These are phyloP conservation scores for Diceros bicornis DNA, from an alignment of 2,797 vertebrate genomes.

Conservation along the genomic window DNA sequence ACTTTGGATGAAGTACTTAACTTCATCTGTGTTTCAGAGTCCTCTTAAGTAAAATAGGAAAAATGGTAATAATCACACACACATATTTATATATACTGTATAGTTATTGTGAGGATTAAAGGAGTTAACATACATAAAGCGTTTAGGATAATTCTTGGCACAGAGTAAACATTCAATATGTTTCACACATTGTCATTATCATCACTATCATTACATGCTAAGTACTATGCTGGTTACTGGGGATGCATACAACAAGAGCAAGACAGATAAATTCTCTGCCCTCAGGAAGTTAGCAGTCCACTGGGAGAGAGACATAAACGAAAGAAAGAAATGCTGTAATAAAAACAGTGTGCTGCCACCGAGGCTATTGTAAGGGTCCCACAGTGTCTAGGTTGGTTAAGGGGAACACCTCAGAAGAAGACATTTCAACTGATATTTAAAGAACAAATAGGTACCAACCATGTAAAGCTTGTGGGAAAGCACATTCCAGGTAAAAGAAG, in stretches of 20 bases:
- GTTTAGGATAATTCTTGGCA: not conserved
- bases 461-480: not conserved
- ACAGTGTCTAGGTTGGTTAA: not conserved
- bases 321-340: not conserved
- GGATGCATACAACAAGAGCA: not conserved
- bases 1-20: not conserved
- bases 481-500: not conserved
- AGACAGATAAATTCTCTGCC: not conserved
- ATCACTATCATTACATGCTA: not conserved
- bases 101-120: not conserved
- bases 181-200: not conserved
- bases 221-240: not conserved
- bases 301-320: not conserved
- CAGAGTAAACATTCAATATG: not conserved
- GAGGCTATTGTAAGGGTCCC: not conserved
- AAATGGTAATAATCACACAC: not conserved
- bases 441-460: not conserved
- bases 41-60: not conserved
- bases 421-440: not conserved
- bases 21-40: not conserved
- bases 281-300: not conserved
- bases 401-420: not conserved
- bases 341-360: not conserved
- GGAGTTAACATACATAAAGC: not conserved
- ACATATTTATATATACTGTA: not conserved